Evolutionary conservation across 2,113 vertebrate species (phyloP), one percentile per base, ranked within the genome.

Genomic region (Brachirus orientalis): DNA sequence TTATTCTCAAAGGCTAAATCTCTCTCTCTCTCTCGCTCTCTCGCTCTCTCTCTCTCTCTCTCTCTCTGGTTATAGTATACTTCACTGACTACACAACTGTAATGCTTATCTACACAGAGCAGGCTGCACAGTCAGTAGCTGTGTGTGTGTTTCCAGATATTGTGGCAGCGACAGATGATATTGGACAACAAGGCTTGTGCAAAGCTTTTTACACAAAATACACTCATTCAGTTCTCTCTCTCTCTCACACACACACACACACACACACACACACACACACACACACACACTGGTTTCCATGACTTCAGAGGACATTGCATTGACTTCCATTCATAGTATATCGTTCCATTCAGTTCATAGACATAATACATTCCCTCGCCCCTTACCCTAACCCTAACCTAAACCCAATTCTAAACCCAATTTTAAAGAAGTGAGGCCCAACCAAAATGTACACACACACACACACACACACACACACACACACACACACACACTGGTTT

Each of bases 31-130:
- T 12, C 22, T 36, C 72, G 69, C 62, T 56, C 59, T 67, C 66
- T 55, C 56, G 62, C 58, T 60, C 60, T 61, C 18, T 85, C 65
- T 63, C 58, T 65, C 79, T 55, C 72, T 50, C 43, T 41, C n/a
- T 33, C 47, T 53, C 53, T 73, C 51, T 77, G 48, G 73, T 77
- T 80, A 77, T 54, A 86, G 81, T 90, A 64, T 82, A 84, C 75
- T 84, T 83, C 68, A 83, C 74, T 66, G 67, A 55, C 50, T 55
- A 75, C 69, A 79, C 76, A 82, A 67, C 66, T 75, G 46, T 18
- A 38, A 28, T 10, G 77, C 90, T 93, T 93, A 93, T 93, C 92
- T 91, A 63, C 70, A 59, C 61, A 64, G 78, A 76, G 46, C 92
- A 91, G 90, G 60, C 83, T 53, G 65, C 63, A 7, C 59, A 52